A percentile compares a stretch with the other conserved stretches of the same genome.
Evolutionary conservation across 2,888 invertebrate species (phyloP).

Genomic region (Agapetus fuscipes): DNA sequence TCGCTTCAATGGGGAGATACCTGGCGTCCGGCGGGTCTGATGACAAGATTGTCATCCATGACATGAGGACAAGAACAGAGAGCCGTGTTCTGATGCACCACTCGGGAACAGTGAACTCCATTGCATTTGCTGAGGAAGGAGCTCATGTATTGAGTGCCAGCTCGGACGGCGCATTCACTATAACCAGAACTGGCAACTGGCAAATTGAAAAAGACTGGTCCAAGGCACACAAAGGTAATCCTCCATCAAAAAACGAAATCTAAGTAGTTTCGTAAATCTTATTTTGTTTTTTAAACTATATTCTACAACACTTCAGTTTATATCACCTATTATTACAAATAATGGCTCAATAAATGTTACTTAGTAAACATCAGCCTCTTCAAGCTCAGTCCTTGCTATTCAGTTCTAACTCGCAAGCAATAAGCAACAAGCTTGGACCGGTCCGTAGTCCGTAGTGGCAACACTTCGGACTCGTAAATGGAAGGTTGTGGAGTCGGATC

Average conservation of each 20-base stretch:
- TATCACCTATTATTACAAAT: too few species aligned
- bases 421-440: too few species aligned
- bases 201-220: conserved; percentile 73
- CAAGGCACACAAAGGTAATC: conserved; percentile 73
- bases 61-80: conserved; percentile 68
- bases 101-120: conserved; percentile 68
- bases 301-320: too few species aligned
- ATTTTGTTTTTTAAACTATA: neutral
- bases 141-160: conserved; percentile 77
- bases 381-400: too few species aligned
- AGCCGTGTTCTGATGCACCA: conserved; percentile 75
- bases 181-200: conserved; percentile 79
- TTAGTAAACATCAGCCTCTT: too few species aligned
- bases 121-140: conserved; percentile 66
- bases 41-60: conserved; percentile 78
- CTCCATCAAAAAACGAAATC: too few species aligned
- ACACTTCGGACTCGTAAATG: too few species aligned
- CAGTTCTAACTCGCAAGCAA: too few species aligned
- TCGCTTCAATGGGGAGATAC: conserved; percentile 60
- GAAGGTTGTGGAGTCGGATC: too few species aligned
- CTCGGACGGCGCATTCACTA: conserved; percentile 74
- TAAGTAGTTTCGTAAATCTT: conserved; percentile 16
- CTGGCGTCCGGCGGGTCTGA: conserved; percentile 85
- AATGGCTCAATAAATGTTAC: too few species aligned
- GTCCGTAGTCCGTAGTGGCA: too few species aligned